Percentiles rank a stretch among this genome's conserved stretches.
Conservation (phyloP, 2,113 vertebrate species). For the Hemiscyllium ocellatum region DNA sequence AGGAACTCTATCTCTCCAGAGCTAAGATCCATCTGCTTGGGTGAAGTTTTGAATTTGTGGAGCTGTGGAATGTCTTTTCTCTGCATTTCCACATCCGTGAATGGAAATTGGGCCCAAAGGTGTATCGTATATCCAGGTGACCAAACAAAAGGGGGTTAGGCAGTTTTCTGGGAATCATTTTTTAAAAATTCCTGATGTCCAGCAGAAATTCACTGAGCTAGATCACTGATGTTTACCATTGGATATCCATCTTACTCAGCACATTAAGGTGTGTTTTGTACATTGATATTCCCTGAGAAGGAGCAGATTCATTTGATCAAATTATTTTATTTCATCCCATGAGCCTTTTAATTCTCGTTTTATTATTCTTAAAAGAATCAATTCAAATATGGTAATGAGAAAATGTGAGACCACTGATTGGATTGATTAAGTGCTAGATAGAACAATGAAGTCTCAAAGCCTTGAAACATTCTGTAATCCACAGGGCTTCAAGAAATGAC, state of each 20-base stretch:
- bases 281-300: background rate
- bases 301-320: background rate
- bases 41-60: background rate
- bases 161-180: background rate
- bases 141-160: background rate
- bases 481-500: background rate
- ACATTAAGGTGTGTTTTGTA: background rate
- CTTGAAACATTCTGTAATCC: background rate
- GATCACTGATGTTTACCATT: background rate
- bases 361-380: background rate
- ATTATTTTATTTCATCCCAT: background rate
- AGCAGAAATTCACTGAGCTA: background rate
- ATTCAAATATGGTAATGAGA: background rate
- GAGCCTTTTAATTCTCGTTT: background rate
- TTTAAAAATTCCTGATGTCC: background rate
- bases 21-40: too few relatives aligned
- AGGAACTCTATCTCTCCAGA: too few relatives aligned
- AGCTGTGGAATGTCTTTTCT: background rate
- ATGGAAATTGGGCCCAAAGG: background rate
- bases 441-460: background rate
- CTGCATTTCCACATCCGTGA: too few relatives aligned
- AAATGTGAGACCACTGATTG: background rate
- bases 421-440: background rate
- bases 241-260: background rate
- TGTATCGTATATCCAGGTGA: background rate